Evolutionary conservation across 1,140 invertebrate genomes (phyloP), one percentile per base, ranked within the genome.

Genomic region (Theocolax elegans): DNA sequence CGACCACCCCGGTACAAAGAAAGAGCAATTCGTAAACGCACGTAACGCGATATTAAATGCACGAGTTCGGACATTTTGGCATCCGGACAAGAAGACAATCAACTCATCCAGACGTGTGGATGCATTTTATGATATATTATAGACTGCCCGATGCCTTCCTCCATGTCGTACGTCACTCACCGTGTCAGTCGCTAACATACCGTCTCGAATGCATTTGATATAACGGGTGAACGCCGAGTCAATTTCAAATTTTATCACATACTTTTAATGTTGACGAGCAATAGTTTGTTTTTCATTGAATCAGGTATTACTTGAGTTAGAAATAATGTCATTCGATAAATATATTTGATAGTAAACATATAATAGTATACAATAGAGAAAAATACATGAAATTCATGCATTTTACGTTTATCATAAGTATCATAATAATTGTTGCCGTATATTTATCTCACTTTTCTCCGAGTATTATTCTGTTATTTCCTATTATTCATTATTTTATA

Each of bases 111-210:
- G 84, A 80, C 83, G 83, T 84, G 84, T 77, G 79, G 82, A 84
- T 85, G 84, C 84, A 86, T 86, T 86, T 86, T 86, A 83, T 85
- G 83, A 85, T 85, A 85, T 85, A 85, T 86, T 86, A 86, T 85
- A 85, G 83, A 86, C 83, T 84, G 82, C 74, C 81, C 80, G 71
- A 79, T 80, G 78, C 79, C 80, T 84, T 82, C 80, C 81, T 82
- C 78, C 82, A 83, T 85, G 84, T 84, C 84, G 80, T 83, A 84
- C 83, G 84, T 86, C 84, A 86, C 82, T 86, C 84, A 86, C 75
- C 72, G 78, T 86, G 84, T 84, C 84, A 84, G 84, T 83, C 76
- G 80, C 83, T 86, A 85, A 86, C 83, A 78, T 84, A 83, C 79
- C 83, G 81, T 83, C 83, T 83, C 84, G 83, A 85, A 85, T 83